Evolutionary conservation across 1,140 invertebrate species (phyloP).

Genomic region (Lepidurus arcticus): DNA sequence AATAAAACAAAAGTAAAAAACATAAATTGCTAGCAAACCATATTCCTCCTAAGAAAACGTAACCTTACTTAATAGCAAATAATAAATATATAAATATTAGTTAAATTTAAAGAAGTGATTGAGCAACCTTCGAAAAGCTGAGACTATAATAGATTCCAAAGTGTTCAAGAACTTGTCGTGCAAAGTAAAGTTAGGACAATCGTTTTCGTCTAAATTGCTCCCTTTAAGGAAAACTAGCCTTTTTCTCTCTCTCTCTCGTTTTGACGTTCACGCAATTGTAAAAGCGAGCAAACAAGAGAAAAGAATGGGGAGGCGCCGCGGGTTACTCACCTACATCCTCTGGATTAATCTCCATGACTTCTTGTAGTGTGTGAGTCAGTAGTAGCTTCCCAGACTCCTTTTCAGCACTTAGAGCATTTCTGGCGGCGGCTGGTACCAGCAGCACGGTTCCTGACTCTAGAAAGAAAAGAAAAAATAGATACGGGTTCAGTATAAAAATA

Average conservation of each 20-base stretch:
- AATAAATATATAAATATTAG: no score
- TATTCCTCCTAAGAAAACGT: no score
- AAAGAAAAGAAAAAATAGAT: background rate
- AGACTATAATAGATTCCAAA: no score
- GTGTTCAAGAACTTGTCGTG: no score
- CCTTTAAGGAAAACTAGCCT: no score
- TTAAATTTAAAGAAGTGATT: no score
- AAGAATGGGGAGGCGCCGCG: background rate
- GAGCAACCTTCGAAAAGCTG: no score
- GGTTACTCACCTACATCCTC: slow-evolving; percentile 3
- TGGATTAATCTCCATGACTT: background rate
- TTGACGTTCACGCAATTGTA: background rate
- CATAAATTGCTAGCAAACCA: no score
- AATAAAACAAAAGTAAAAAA: no score
- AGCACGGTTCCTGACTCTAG: background rate
- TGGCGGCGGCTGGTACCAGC: background rate
- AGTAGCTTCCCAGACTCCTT: background rate
- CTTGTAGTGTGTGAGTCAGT: background rate
- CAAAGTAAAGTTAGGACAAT: no score
- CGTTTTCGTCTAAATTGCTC: no score
- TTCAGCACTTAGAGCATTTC: background rate
- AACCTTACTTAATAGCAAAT: no score
- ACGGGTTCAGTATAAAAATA: background rate
- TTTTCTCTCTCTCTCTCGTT: background rate
- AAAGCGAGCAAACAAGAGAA: background rate